phyloP scores from a whole-genome alignment of 1,140 invertebrate genomes.

The Hycleus cichorii region DNA sequence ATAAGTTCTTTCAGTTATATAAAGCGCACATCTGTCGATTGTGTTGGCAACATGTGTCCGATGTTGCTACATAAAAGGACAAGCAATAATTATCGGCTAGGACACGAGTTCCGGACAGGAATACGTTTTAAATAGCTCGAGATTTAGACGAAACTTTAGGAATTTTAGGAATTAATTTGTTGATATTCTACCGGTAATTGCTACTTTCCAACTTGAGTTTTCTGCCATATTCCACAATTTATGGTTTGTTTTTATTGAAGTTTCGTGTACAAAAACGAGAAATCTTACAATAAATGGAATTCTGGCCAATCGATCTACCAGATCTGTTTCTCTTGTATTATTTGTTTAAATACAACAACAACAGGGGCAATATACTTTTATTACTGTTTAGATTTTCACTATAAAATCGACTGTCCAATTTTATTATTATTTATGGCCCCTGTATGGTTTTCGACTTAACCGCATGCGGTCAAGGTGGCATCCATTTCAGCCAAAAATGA shows the following conservation, averaged over 20 bases:
- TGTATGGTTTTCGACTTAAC: conserved; percentile 1
- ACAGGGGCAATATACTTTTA: conserved; percentile 3
- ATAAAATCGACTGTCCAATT: conserved; percentile 8
- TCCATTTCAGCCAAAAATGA: neutral
- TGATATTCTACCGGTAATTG: neutral
- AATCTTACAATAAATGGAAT: conserved; percentile 9
- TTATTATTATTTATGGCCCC: conserved; percentile 9
- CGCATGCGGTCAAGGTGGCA: conserved; percentile 9
- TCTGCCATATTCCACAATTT: conserved; percentile 11
- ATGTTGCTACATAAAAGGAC: no score
- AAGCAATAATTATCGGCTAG: no score
- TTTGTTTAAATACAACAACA: no score
- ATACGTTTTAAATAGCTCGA: neutral
- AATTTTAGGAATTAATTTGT: no score
- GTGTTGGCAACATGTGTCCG: no score
- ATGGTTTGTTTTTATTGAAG: conserved; percentile 20
- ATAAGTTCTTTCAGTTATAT: no score
- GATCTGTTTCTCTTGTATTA: conserved; percentile 3
- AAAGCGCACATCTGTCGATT: no score
- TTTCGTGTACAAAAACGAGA: neutral
- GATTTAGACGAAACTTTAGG: no score
- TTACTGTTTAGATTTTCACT: conserved; percentile 1
- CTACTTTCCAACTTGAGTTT: conserved; percentile 3
- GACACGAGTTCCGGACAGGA: neutral
- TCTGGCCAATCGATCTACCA: conserved; percentile 15